Conservation (phyloP, 2,797 vertebrate species). For the Dendrocincla tyrannina region DNA sequence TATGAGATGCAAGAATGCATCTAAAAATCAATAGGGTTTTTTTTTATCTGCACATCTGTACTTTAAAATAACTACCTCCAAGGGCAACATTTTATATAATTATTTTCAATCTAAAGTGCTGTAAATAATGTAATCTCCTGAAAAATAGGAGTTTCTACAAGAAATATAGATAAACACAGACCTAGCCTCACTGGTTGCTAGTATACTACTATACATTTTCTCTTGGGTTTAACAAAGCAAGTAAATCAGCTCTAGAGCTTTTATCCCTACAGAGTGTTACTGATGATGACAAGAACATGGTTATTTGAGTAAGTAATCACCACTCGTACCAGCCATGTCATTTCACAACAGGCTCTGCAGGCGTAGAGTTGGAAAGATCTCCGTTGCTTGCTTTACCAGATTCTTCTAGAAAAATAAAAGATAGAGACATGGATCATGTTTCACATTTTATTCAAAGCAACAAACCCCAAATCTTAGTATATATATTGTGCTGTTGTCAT, state of each 20-base stretch:
- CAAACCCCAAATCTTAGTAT: background rate
- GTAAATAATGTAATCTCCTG: conserved; percentile 29
- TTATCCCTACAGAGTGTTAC: background rate
- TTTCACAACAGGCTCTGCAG: conserved; percentile 81
- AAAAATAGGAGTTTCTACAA: conserved; percentile 47
- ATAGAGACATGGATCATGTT: background rate
- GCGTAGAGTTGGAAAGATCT: conserved; percentile 52
- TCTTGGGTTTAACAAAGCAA: conserved; percentile 26
- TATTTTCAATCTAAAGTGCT: conserved; percentile 28
- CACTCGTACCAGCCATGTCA: conserved; percentile 65
- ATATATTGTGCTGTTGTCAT: background rate
- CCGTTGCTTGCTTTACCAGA: conserved; percentile 77
- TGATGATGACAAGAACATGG: background rate
- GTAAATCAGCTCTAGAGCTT: conserved; percentile 1
- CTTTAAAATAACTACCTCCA: conserved; percentile 12
- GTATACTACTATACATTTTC: background rate
- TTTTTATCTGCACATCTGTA: background rate
- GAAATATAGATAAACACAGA: background rate
- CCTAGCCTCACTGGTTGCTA: background rate
- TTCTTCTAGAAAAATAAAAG: conserved; percentile 76
- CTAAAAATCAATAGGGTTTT: background rate
- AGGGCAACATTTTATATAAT: background rate
- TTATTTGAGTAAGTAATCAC: background rate
- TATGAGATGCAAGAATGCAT: conserved; percentile 48
- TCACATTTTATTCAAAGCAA: background rate